These are phyloP conservation scores for Ammodytes dubius DNA, from an alignment of 2,113 vertebrate species.

Conservation along the genomic window DNA sequence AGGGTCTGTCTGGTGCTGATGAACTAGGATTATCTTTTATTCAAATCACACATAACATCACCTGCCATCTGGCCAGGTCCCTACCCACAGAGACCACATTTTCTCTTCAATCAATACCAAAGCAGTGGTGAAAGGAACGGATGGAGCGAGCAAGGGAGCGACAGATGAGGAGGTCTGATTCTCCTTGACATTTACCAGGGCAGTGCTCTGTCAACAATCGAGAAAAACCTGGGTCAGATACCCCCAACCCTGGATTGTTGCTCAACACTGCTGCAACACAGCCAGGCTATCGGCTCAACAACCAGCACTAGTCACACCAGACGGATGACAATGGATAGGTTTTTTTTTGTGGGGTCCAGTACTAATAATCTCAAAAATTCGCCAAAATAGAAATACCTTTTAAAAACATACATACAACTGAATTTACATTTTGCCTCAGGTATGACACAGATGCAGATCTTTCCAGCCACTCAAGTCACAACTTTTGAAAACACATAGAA, in stretches of 20 bases:
- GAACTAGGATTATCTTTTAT: slow-evolving; percentile 61
- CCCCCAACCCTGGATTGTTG: slow-evolving; percentile 15
- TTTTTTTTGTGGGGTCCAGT: not conserved
- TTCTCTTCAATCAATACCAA: slow-evolving; percentile 68
- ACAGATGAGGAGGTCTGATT: slow-evolving; percentile 39
- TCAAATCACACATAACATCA: slow-evolving; percentile 60
- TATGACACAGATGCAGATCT: not conserved
- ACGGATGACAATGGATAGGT: not conserved
- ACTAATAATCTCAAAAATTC: not conserved
- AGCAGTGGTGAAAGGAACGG: slow-evolving; percentile 39
- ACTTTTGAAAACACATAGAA: slow-evolving; percentile 13
- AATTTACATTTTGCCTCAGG: not conserved
- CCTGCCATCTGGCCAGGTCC: slow-evolving; percentile 30
- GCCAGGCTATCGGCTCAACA: not conserved
- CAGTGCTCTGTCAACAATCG: slow-evolving; percentile 52
- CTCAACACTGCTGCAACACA: not conserved
- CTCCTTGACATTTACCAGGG: slow-evolving; percentile 60
- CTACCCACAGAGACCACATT: slow-evolving; percentile 59
- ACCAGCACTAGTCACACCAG: not conserved
- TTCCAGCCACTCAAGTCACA: not conserved
- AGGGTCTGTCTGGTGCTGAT: slow-evolving; percentile 39
- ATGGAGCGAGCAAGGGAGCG: slow-evolving; percentile 10
- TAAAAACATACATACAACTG: not conserved
- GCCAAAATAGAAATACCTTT: not conserved
- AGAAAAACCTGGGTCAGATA: slow-evolving; percentile 27